Evolutionary conservation across 2,888 invertebrate species (phyloP), one percentile per base, ranked within the genome.

Genomic region (Melinaea menophilus): DNA sequence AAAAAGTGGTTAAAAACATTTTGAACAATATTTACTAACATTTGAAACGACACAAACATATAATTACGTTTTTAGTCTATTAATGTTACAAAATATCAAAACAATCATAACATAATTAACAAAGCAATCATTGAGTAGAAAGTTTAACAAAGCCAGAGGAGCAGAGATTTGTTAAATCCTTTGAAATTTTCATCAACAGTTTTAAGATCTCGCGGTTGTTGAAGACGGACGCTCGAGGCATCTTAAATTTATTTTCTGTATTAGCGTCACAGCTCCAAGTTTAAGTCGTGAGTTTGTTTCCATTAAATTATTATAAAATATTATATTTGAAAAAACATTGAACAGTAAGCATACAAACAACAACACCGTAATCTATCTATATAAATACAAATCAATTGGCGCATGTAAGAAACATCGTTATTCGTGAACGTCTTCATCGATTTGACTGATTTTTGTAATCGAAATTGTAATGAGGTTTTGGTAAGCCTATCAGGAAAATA

Each of bases 221-320:
- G 71, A 63, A 66, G 81, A 61, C 68, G 72, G 73, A 72, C 73
- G 82, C 86, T 76, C 69, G 73, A 69, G 84, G 87, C 84, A 73
- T 77, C 75, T 79, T 82, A 80, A 84, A 86, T 85, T 85, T 85
- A 82, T 85, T 83, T 84, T 84, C 77, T 69, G 82, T 85, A 84
- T 85, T 80, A 80, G 81, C 80, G 78, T 78, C 72, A 63, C 75
- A 77, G 75, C 71, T 69, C n/a, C 5, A 31, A 51, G 41, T 41
- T 41, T 31, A 51, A 51, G 31, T 51, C 51, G 51, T 3, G 11
- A 51, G 31, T 51, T 51, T 51, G 51, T 11, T 9, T 51, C 51
- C 22, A 51, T 51, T 51, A 51, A 51, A 31, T 31, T 51, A n/a
- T n/a, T 3, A 22, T 51, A 31, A 51, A 51, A 22, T 51, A 56